Base-by-base conservation (phyloP, 2,113 vertebrate species). In the Dipodomys ordii region DNA sequence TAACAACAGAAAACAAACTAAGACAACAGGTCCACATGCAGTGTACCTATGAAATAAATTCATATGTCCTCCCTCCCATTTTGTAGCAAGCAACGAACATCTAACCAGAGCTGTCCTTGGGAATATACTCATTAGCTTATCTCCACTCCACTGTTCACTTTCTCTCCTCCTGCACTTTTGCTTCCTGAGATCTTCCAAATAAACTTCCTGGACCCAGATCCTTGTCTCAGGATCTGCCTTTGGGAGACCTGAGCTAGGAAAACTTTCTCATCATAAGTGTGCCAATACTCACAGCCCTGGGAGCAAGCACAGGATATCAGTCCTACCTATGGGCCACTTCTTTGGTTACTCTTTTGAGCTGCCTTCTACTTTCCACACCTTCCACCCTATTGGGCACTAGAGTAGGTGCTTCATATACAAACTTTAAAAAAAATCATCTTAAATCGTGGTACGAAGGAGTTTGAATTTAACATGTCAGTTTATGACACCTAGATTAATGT, bases 321-420 rank as follows among this genome's bases (percentile, higher is more conserved):
- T 88, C 39, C 49, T 22, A 32, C 44, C n/a, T 53, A 49, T 64
- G 62, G 83, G 25, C 46, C 19, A 22, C 87, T 93, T 90, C 82
- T 92, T 96, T 92, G 72, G 30, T 13, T 57, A 44, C 71, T 49
- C 74, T 60, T 94, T 85, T 90, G 78, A 87, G 89, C 74, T 95
- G n/a, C 44, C 65, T 90, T 89, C 57, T 83, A 28, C 25, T 49
- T 32, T 30, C 25, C 64, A 68, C 0, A 3, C 49, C n/a, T 83
- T 86, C 83, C 32, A 80, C 71, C 20, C 57, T 35, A 15, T 7
- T 46, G 30, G 67, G 19, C 25, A 35, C 28, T 83, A 9, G 15
- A 62, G 30, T 18, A 22, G n/a, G 25, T 84, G n/a, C 79, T 93
- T 90, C 90, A 49, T 49, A 49, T 49, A 49, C 49, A 49, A 49